These are phyloP conservation scores for Hemiprocne comata DNA, from an alignment of 2,113 vertebrate genomes.

Conservation along the genomic window DNA sequence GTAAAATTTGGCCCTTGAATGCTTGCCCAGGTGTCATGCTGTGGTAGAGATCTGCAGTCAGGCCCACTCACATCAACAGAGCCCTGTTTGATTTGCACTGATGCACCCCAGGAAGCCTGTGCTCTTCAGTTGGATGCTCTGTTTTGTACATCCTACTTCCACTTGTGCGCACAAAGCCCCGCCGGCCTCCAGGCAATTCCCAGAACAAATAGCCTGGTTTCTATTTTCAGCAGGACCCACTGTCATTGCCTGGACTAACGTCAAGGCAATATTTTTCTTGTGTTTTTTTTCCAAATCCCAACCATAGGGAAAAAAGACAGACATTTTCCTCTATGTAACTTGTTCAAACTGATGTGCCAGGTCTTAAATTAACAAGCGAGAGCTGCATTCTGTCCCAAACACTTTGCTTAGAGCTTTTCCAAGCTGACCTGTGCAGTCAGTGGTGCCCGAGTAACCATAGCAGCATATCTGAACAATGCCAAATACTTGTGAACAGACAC, in stretches of 20 bases:
- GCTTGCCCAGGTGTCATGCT: not conserved
- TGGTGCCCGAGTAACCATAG: conserved; percentile 68
- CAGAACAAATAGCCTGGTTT: not conserved
- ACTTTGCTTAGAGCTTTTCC: conserved; percentile 49
- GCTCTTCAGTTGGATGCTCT: not conserved
- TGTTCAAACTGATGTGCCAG: not conserved
- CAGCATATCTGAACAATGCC: conserved; percentile 48
- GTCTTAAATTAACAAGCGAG: not conserved
- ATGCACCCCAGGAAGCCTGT: not conserved
- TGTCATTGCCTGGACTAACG: not conserved
- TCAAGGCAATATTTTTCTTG: not conserved
- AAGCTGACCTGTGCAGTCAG: conserved; percentile 36
- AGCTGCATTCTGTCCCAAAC: conserved; percentile 21
- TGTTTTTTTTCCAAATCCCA: not conserved
- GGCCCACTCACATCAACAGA: not conserved
- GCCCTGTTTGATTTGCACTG: not conserved
- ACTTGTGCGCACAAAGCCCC: not conserved
- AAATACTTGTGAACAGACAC: conserved; percentile 17
- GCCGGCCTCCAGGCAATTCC: not conserved
- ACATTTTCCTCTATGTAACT: not conserved
- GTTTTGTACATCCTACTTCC: not conserved
- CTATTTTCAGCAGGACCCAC: not conserved
- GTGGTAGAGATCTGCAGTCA: not conserved
- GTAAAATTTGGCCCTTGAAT: not conserved
- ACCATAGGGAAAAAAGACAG: not conserved